Base-by-base conservation (phyloP, 2,888 invertebrate species). In the Tryphoninae sp. region DNA sequence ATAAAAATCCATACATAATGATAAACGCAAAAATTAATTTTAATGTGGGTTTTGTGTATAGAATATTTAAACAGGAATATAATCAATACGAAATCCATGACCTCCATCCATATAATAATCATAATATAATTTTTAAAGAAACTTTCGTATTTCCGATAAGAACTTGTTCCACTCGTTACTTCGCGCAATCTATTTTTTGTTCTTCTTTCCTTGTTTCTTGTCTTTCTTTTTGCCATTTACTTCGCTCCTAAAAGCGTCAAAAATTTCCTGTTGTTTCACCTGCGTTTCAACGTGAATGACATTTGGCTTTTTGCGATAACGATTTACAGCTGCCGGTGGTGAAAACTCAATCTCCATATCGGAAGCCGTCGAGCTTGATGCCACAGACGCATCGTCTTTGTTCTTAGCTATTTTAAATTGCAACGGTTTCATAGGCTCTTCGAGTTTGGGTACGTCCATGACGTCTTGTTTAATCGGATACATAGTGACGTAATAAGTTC, bases 341-440 rank as follows among this genome's bases (percentile, higher is more conserved):
- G 91, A 90, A 83, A 92, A 92, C 84, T 92, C 92, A 67, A 92
- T 91, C 80, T 92, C 92, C 88, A 92, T 90, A 74, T 92, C 92
- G 2, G 92, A 92, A 8, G 90, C 92, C 4, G 89, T 89, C 0
- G 91, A 90, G 73, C 90, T 90, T 8, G 88, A 86, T 6, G 86
- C 86, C 0, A 81, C 71, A 0, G 91, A 91, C 0, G 78, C 85
- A 19, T 90, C 89, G 62, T 89, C 89, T 59, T 86, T 88, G 55
- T 89, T 90, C 78, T 88, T 90, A 1, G 89, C 88, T 26, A 92
- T 91, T 73, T 90, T 91, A 78, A 92, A 92, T 64, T 92, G 89
- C 67, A 92, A 67, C 13, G 92, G 92, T 84, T 92, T 92, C 80
- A 87, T 88, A 0, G 89, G 90, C 26, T 87, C 87, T 7, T 89